Conservation (phyloP, 2,113 vertebrate species). For the Strix aluco region DNA sequence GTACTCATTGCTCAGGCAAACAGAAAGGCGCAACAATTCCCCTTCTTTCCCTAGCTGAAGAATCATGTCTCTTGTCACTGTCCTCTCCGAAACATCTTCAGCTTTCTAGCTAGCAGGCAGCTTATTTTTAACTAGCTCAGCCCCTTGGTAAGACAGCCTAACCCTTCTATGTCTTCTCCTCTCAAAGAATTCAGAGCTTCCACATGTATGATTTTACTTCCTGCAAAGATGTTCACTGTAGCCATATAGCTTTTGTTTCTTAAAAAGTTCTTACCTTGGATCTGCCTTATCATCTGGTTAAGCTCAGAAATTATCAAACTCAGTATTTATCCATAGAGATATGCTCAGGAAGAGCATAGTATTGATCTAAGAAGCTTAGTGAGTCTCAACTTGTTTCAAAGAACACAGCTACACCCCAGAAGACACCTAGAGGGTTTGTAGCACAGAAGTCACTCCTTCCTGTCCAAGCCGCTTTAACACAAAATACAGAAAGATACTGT, state of each 20-base stretch:
- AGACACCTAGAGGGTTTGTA: not conserved
- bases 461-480: not conserved
- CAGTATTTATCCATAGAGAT: not conserved
- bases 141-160: not conserved
- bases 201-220: accelerated
- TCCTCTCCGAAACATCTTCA: not conserved
- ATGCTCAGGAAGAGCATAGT: not conserved
- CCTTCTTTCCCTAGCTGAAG: not conserved
- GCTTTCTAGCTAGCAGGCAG: not conserved
- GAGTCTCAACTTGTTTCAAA: not conserved
- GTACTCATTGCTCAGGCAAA: not conserved
- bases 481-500: not conserved
- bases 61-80: not conserved
- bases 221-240: not conserved
- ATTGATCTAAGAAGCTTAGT: not conserved
- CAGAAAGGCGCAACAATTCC: not conserved
- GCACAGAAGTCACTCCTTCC: not conserved
- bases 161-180: not conserved
- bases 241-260: not conserved
- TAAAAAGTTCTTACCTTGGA: not conserved
- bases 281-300: not conserved
- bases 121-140: not conserved
- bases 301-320: not conserved
- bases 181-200: not conserved
- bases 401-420: not conserved